Conservation (phyloP, 2,113 vertebrate species). For the Macrotis lagotis region DNA sequence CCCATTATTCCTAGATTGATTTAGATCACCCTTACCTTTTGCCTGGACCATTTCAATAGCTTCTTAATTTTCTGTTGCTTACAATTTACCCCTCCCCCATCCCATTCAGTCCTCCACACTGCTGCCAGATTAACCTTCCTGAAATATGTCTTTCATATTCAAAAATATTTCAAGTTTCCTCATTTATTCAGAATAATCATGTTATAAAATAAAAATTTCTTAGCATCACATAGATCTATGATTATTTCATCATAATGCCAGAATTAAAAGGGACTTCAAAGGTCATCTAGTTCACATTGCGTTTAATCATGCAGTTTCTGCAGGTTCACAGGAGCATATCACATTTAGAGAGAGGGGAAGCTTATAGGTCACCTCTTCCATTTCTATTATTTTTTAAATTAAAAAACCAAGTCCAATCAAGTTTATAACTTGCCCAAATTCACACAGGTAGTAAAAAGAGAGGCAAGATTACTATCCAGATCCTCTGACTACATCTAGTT, state of each 20-base stretch:
- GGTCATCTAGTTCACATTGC: background rate
- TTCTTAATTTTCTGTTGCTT: background rate
- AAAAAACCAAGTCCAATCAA: conserved; percentile 1
- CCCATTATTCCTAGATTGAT: background rate
- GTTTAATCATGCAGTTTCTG: background rate
- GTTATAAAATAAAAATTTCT: background rate
- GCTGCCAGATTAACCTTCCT: background rate
- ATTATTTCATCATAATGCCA: background rate
- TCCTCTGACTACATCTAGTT: background rate
- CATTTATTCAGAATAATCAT: background rate
- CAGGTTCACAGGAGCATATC: background rate
- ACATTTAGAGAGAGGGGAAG: background rate
- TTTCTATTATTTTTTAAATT: background rate
- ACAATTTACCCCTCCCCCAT: background rate
- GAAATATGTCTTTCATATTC: background rate
- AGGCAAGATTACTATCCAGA: background rate
- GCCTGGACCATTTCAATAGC: background rate
- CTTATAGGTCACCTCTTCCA: background rate
- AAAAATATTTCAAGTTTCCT: background rate
- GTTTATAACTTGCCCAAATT: background rate
- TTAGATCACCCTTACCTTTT: background rate
- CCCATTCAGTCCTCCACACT: background rate
- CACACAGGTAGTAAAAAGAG: background rate
- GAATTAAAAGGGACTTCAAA: background rate
- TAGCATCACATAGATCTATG: background rate